A percentile compares a stretch with the other conserved stretches of the same genome.
These are phyloP conservation scores for Sebastes jordani DNA, from an alignment of 2,797 vertebrate species.

Conservation along the genomic window DNA sequence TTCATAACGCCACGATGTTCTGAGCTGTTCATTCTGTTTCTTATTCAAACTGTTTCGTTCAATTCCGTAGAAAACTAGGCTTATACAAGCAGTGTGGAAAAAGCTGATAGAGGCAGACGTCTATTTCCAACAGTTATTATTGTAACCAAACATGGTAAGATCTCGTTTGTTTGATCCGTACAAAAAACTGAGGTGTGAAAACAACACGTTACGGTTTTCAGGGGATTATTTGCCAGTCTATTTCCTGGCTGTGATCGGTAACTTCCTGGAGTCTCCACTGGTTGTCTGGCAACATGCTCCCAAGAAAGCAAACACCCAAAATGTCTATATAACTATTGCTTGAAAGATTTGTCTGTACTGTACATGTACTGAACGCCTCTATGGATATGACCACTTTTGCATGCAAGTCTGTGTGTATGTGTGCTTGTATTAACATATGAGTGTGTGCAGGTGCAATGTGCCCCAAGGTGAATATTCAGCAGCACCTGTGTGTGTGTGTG, in stretches of 20 bases:
- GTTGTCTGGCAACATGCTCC: too few relatives aligned
- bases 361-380: background rate
- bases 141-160: background rate
- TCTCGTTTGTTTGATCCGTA: background rate
- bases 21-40: background rate
- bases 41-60: too few relatives aligned
- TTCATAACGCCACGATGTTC: background rate
- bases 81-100: too few relatives aligned
- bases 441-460: background rate
- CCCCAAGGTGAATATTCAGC: background rate
- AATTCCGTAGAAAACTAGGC: too few relatives aligned
- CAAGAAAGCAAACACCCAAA: background rate
- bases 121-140: background rate
- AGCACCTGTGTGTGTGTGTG: background rate
- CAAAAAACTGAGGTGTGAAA: background rate
- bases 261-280: background rate
- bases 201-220: background rate
- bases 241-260: too few relatives aligned
- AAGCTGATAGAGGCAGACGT: too few relatives aligned
- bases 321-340: background rate
- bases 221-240: background rate
- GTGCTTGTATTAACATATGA: background rate
- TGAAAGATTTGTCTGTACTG: background rate
- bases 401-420: background rate
- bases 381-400: too few relatives aligned